Evolutionary conservation across 2,888 invertebrate species (phyloP).

Genomic region (Metacarcinus magister): DNA sequence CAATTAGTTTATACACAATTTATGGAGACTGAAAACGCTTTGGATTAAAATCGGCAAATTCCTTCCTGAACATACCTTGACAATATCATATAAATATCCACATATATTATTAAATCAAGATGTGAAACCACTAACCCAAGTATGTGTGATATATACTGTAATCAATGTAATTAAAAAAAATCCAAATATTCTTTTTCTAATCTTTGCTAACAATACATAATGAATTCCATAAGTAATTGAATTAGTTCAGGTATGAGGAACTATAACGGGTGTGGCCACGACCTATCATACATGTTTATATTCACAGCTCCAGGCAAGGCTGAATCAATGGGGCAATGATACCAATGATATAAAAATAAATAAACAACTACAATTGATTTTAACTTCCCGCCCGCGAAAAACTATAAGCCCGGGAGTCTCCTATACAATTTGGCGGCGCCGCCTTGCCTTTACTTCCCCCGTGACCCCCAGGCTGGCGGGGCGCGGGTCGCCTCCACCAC

Average conservation of each 20-base stretch:
- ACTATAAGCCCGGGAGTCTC: neutral
- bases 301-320: neutral
- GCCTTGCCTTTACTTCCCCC: conserved; percentile 19
- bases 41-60: no score
- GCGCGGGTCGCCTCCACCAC: neutral
- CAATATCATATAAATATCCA: neutral
- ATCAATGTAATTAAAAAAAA: no score
- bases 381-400: neutral
- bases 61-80: neutral
- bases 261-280: neutral
- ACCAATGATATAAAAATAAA: neutral
- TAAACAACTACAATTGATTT: neutral
- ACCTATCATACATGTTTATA: neutral
- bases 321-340: neutral
- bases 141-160: no score
- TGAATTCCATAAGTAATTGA: neutral
- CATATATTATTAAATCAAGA: no score
- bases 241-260: neutral
- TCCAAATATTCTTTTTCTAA: no score
- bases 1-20: no score
- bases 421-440: neutral
- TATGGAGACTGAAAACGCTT: no score
- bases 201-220: neutral
- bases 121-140: no score
- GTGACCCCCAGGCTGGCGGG: neutral